Evolutionary conservation across 2,888 invertebrate genomes (phyloP).

Genomic region (Pristionchus arcanus): DNA sequence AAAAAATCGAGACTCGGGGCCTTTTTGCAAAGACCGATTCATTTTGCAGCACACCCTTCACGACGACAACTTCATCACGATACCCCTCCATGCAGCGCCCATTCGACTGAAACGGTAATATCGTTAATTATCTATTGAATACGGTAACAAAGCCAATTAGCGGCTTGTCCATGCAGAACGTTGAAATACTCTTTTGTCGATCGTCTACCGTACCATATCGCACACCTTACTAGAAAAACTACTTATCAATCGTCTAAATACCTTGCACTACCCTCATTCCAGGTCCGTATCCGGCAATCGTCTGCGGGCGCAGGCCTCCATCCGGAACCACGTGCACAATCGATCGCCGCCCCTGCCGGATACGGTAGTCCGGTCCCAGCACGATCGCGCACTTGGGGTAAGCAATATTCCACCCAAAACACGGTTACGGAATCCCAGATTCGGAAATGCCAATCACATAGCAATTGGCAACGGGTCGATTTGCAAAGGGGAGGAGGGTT

Average conservation of each 20-base stretch:
- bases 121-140: background rate
- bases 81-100: background rate
- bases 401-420: no score
- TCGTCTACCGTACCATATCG: background rate
- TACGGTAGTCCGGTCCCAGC: background rate
- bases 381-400: background rate
- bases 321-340: background rate
- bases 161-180: no score
- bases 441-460: no score
- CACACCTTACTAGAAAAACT: background rate
- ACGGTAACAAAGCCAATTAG: background rate
- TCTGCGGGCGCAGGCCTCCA: background rate
- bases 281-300: conserved; percentile 19
- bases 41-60: background rate
- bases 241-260: background rate
- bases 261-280: background rate
- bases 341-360: conserved; percentile 20
- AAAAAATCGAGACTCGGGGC: no score
- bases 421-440: no score
- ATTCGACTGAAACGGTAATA: conserved; percentile 46
- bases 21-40: no score
- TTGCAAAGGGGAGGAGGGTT: no score
- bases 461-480: no score
- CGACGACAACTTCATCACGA: background rate
- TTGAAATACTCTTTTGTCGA: background rate